These are phyloP conservation scores for Ameiurus melas DNA, from an alignment of 2,113 vertebrate species.

Conservation along the genomic window DNA sequence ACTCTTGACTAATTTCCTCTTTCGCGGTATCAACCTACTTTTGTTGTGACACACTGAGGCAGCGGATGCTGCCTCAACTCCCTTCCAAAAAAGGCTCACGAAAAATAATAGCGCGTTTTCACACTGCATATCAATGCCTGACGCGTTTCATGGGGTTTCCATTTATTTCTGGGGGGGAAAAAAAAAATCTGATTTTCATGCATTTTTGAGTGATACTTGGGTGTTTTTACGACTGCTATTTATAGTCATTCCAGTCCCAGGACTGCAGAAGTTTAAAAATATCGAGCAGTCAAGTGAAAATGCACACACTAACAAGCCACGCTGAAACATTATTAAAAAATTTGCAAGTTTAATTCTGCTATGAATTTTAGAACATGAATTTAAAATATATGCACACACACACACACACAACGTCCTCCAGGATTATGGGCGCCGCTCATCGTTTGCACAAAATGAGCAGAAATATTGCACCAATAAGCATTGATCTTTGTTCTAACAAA, in stretches of 20 bases:
- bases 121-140: not conserved
- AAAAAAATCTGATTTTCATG: not conserved
- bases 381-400: no score
- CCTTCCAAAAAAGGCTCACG: not conserved
- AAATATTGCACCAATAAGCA: no score
- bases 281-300: not conserved
- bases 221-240: not conserved
- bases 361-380: no score
- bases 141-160: not conserved
- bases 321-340: no score
- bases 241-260: not conserved
- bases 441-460: no score
- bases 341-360: no score
- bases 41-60: constrained; percentile 44
- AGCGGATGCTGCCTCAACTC: constrained; percentile 31
- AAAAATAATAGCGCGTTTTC: not conserved
- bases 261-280: not conserved
- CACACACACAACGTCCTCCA: no score
- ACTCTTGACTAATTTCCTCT: constrained; percentile 64
- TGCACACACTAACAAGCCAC: not conserved
- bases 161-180: not conserved
- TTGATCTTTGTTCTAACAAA: no score
- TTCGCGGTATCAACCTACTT: constrained; percentile 48
- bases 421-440: no score
- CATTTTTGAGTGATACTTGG: not conserved